These are phyloP conservation scores for Heterodera carotae DNA, from an alignment of 1,140 invertebrate genomes.

Conservation along the genomic window DNA sequence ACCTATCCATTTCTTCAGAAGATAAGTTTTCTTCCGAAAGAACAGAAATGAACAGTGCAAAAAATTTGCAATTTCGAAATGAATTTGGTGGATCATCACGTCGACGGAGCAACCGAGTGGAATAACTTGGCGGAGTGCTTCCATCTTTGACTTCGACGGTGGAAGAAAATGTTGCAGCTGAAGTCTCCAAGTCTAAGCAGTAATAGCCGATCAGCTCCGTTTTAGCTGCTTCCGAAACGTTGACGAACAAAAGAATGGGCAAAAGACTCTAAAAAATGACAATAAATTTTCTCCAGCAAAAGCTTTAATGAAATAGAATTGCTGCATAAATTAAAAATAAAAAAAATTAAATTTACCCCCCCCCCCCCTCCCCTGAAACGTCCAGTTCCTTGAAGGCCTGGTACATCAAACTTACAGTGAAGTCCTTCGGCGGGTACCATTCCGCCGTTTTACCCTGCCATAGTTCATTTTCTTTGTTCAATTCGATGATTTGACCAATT, in stretches of 20 bases:
- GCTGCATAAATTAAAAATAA: too few species aligned
- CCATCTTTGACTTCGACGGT: not conserved
- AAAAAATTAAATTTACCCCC: too few species aligned
- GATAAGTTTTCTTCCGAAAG: conserved; percentile 43
- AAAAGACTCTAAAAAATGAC: conserved; percentile 28
- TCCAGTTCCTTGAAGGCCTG: too few species aligned
- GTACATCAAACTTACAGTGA: conserved; percentile 31
- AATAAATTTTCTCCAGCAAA: too few species aligned
- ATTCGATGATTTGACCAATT: conserved; percentile 28
- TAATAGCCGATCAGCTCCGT: conserved; percentile 36
- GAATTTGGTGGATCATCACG: not conserved
- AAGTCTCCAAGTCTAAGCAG: conserved; percentile 35
- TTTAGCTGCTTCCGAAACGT: conserved; percentile 33
- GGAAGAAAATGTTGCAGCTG: conserved; percentile 10
- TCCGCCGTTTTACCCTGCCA: conserved; percentile 37
- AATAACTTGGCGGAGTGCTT: conserved; percentile 25
- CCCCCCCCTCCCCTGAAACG: too few species aligned
- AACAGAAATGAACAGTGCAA: conserved; percentile 31
- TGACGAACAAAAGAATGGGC: conserved; percentile 35
- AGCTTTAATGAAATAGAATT: too few species aligned
- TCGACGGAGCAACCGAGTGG: not conserved
- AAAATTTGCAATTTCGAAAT: conserved; percentile 31
- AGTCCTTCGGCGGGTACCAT: conserved; percentile 42
- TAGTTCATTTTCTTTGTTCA: conserved; percentile 18
- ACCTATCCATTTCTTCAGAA: conserved; percentile 29